These are phyloP conservation scores for Apodemia hepburni DNA, from an alignment of 2,888 invertebrate genomes.

Conservation along the genomic window DNA sequence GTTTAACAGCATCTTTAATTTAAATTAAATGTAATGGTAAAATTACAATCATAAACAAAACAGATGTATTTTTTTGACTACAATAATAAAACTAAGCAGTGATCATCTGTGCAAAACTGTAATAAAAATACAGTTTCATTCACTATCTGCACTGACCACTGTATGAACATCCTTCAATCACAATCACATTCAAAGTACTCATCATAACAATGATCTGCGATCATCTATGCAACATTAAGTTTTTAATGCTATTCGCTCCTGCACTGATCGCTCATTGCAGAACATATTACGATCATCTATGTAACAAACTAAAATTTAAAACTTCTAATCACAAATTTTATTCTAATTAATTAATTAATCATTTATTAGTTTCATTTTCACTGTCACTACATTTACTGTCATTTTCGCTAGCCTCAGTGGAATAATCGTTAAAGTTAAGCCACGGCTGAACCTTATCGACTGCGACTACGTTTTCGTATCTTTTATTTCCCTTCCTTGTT, in stretches of 20 bases:
- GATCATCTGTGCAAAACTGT: neutral
- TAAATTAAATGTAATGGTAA: neutral
- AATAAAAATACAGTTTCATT: neutral
- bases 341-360: neutral
- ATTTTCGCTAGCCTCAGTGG: neutral
- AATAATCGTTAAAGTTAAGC: neutral
- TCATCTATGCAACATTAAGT: neutral
- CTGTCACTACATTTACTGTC: neutral
- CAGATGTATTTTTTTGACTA: neutral
- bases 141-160: slow-evolving; percentile 2
- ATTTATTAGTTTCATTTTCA: neutral
- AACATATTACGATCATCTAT: neutral
- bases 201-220: neutral
- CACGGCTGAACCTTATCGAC: neutral
- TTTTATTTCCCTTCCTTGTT: neutral
- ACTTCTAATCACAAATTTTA: neutral
- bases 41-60: neutral
- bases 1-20: neutral
- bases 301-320: neutral
- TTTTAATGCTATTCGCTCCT: neutral
- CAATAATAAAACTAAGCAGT: neutral
- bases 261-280: neutral
- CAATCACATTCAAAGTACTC: neutral
- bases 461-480: slow-evolving; percentile 1
- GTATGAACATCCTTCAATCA: neutral